These are phyloP conservation scores for Bombylius discolor DNA, from an alignment of 2,888 invertebrate genomes.

Conservation along the genomic window DNA sequence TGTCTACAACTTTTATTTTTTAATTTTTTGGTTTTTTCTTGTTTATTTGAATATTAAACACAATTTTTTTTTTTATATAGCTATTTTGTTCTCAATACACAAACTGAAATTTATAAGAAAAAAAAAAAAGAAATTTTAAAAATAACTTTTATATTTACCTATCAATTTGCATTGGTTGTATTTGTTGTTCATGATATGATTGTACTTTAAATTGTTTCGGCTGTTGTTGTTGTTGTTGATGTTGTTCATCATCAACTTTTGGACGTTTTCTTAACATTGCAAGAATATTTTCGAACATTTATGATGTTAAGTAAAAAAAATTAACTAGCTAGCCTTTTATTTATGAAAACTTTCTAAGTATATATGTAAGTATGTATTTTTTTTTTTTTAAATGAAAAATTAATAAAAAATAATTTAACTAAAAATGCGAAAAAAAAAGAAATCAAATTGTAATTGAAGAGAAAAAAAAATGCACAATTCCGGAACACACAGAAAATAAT, in stretches of 20 bases:
- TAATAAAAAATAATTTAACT: no score
- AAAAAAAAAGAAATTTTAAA: not conserved
- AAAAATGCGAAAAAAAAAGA: no score
- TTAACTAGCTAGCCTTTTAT: no score
- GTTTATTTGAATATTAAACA: not conserved
- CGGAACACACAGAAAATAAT: no score
- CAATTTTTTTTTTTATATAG: not conserved
- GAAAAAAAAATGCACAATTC: no score
- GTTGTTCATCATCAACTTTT: conserved; percentile 7
- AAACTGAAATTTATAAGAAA: not conserved
- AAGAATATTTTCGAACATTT: conserved; percentile 6
- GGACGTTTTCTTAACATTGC: conserved; percentile 8
- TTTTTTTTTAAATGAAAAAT: no score
- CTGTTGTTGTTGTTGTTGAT: no score
- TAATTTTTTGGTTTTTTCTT: not conserved
- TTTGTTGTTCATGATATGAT: not conserved
- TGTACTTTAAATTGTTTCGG: not conserved
- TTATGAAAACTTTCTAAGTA: no score
- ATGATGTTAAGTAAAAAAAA: no score
- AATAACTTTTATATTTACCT: conserved; percentile 3
- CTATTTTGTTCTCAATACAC: not conserved
- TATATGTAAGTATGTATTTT: no score
- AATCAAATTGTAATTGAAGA: no score
- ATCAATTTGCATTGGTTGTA: not conserved
- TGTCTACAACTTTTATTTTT: not conserved